These are phyloP conservation scores for Lacanobia oleracea DNA, from an alignment of 2,888 invertebrate genomes.

Conservation along the genomic window DNA sequence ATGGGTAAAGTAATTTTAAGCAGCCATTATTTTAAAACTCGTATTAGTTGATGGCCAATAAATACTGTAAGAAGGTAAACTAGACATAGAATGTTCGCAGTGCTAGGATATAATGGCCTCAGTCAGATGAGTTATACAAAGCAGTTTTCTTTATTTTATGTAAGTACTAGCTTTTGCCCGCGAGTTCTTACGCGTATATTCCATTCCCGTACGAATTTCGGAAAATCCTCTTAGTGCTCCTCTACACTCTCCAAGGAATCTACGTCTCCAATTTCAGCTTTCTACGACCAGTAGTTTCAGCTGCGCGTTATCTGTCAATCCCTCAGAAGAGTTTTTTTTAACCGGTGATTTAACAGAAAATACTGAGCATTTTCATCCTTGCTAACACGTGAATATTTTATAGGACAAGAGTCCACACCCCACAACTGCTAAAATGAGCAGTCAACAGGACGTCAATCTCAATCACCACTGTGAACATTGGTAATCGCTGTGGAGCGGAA, in stretches of 20 bases:
- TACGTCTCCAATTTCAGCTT: no score
- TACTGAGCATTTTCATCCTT: neutral
- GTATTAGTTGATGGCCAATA: neutral
- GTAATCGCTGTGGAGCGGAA: constrained; percentile 5
- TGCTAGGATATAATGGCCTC: neutral
- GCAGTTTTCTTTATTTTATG: no score
- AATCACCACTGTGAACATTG: constrained; percentile 26
- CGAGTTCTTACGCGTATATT: no score
- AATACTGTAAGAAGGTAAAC: neutral
- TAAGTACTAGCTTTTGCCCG: no score
- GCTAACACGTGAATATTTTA: neutral
- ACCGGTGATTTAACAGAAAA: neutral
- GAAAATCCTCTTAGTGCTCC: no score
- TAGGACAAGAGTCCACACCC: neutral
- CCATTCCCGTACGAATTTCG: no score
- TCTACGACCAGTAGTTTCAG: no score
- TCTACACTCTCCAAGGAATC: no score
- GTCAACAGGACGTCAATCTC: constrained; percentile 34
- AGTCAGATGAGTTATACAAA: no score
- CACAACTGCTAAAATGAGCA: constrained; percentile 9
- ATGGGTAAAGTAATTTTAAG: neutral
- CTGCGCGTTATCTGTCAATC: no score
- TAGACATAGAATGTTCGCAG: neutral
- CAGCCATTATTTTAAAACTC: neutral
- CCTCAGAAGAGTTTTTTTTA: no score